Evolutionary conservation across 1,140 invertebrate species (phyloP), one percentile per base, ranked within the genome.

Genomic region (Eumaeus atala): DNA sequence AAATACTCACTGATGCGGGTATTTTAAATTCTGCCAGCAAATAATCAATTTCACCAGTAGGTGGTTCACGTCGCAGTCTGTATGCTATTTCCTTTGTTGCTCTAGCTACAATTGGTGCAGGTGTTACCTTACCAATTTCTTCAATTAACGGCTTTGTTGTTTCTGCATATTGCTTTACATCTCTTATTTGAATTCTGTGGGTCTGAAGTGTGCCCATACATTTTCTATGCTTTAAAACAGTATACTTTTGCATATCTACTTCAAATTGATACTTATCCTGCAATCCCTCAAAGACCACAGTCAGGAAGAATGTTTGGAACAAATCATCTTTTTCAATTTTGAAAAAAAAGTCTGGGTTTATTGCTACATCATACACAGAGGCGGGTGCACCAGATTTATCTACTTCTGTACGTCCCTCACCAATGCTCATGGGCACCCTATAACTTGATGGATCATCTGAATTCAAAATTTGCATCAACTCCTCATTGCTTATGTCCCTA

Each of bases 391-490:
- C 92, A 62, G 90, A 90, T 82, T 95, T 97, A 78, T 97, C 96
- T 17, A 88, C 80, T 71, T 96, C 95, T 10, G 88, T 87, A 64
- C 93, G 92, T 44, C 93, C 90, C 72, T 93, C 91, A 0, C 95
- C 95, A 62, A 97, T 93, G 73, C 95, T 96, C 93, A 97, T 95
- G 1, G 96, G 96, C 42, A 97, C 91, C 50, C 92, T 87, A 75
- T 92, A 97, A 40, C 89, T 89, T 5, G 90, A 90, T 0, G 92
- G 89, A 54, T 92, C 91, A 51, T 95, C 92, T 1, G 93, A 92
- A 55, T 92, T 90, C 14, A 96, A 69, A 47, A 95, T 90, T 50
- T 91, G 85, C 49, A 92, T 72, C 0, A 97, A 83, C 71, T 95
- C 90, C 60, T 91, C 89, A 77, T 96, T 94, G 4, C 91, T 91